A percentile compares a stretch with the other conserved stretches of the same genome.
These are phyloP conservation scores for Drosophila pseudoobscura DNA, from an alignment of 1,140 invertebrate species.

Conservation along the genomic window DNA sequence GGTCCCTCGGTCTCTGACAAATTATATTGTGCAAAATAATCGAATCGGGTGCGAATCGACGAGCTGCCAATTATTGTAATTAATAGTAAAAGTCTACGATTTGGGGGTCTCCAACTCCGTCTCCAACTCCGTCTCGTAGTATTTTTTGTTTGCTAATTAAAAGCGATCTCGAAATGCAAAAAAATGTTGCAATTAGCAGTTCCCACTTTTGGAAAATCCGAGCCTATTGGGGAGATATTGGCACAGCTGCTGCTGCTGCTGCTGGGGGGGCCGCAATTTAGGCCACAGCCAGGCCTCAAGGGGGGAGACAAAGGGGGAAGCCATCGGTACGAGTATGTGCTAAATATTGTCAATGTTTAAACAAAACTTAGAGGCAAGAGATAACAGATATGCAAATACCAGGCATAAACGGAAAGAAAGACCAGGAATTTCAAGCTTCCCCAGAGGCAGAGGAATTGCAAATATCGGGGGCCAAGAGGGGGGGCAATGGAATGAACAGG, in stretches of 20 bases:
- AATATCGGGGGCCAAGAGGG: not conserved
- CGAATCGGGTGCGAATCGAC: slow-evolving; percentile 37
- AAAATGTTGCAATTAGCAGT: slow-evolving; percentile 60
- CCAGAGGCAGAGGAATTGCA: no score
- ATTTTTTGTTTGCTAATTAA: slow-evolving; percentile 60
- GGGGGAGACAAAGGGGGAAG: not conserved
- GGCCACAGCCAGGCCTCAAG: slow-evolving; percentile 17
- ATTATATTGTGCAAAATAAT: slow-evolving; percentile 65
- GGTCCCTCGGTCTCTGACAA: slow-evolving; percentile 38
- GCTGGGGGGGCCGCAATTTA: slow-evolving; percentile 8
- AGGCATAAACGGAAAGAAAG: slow-evolving; percentile 4
- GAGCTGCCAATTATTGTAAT: slow-evolving; percentile 75
- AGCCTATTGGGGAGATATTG: slow-evolving; percentile 48
- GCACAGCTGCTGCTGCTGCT: slow-evolving; percentile 53
- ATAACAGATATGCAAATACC: slow-evolving; percentile 56
- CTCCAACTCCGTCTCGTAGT: slow-evolving; percentile 7
- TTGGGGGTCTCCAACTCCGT: slow-evolving; percentile 11
- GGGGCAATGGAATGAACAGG: not conserved
- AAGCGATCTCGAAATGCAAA: slow-evolving; percentile 52
- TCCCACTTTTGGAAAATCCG: slow-evolving; percentile 42
- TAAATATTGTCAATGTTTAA: slow-evolving; percentile 59
- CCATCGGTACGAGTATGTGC: slow-evolving; percentile 18
- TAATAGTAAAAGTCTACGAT: slow-evolving; percentile 69
- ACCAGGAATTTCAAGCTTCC: slow-evolving; percentile 16
- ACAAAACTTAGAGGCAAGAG: slow-evolving; percentile 40